Evolutionary conservation across 64 coral and sea anemone genomes (phyloP), one percentile per base, ranked within the genome.

Genomic region (Platygyra sinensis): DNA sequence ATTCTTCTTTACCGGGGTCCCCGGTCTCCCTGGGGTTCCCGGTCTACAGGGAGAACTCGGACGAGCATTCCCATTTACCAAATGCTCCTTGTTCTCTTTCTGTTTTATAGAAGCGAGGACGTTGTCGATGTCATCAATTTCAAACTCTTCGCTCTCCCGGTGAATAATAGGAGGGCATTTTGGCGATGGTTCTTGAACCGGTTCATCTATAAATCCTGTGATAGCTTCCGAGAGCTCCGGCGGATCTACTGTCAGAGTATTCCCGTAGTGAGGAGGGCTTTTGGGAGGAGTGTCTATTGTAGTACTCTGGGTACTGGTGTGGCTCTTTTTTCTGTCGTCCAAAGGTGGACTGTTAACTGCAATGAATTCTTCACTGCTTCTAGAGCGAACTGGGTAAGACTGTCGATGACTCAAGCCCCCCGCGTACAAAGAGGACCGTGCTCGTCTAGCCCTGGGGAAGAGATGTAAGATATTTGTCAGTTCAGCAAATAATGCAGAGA

Each of bases 361-460:
- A 10, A 64, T 54, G 29, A 96, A 33, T 52, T 96, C 95, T 28
- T 96, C 95, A 30, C 54, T 96, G 78, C 95, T 96, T 33, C 92
- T 87, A 67, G 91, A 57, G 5, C 95, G 91, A 18, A 75, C 50
- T 89, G 95, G 91, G 20, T 79, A 88, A 30, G 95, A 96, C 78
- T 83, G 62, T 72, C 90, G 86, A 62, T 82, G 91, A 52, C 81
- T 89, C 83, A 96, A 84, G 71, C 91, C 95, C 59, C 95, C 95
- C 1, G 95, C 95, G 71, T 96, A 96, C 52, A 96, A 85, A 24
- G 95, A 96, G 30, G 95, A 96, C 38, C 95, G 95, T 24, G 95
- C 92, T 75, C 95, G 74, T 77, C 95, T 75, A 67, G 95, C 95
- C 80, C 95, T 96, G 27, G 1, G 32, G 27, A 22, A 73, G 65